These are phyloP conservation scores for Brachypterus glaber DNA, from an alignment of 2,888 invertebrate genomes.

Conservation along the genomic window DNA sequence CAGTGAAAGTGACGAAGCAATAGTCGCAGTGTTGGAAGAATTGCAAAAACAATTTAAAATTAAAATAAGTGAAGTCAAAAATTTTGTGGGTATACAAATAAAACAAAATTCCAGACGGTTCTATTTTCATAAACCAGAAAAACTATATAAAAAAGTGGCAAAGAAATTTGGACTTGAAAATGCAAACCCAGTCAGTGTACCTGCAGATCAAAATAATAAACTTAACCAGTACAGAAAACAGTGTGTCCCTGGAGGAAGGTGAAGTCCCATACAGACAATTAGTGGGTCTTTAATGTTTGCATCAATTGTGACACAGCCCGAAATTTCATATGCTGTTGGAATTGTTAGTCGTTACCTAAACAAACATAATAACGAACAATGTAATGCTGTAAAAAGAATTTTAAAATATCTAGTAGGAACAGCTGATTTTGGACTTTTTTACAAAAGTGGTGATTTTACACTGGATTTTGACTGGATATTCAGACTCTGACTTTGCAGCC, in stretches of 20 bases:
- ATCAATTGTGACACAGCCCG: no score
- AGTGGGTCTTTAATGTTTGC: conserved; percentile 20
- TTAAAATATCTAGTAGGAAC: not conserved
- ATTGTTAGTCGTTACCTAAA: no score
- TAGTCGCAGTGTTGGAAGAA: not conserved
- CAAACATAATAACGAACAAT: conserved; percentile 2
- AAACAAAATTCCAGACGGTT: not conserved
- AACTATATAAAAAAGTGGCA: not conserved
- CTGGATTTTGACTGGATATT: conserved; percentile 18
- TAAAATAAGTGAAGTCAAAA: not conserved
- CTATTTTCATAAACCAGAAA: no score
- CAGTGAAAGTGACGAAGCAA: no score
- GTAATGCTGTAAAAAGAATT: not conserved
- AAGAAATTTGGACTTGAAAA: not conserved
- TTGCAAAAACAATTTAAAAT: conserved; percentile 7
- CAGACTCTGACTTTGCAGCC: not conserved
- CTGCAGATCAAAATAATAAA: conserved; percentile 1
- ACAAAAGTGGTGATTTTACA: conserved; percentile 24
- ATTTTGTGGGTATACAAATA: conserved; percentile 13
- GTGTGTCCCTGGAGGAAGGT: conserved; percentile 1
- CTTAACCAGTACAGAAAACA: not conserved
- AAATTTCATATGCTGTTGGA: no score
- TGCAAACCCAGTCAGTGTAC: conserved; percentile 6
- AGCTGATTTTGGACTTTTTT: conserved; percentile 16
- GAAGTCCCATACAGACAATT: conserved; percentile 16